Base-by-base conservation (phyloP, 2,797 vertebrate species). In the Trichosurus vulpecula region DNA sequence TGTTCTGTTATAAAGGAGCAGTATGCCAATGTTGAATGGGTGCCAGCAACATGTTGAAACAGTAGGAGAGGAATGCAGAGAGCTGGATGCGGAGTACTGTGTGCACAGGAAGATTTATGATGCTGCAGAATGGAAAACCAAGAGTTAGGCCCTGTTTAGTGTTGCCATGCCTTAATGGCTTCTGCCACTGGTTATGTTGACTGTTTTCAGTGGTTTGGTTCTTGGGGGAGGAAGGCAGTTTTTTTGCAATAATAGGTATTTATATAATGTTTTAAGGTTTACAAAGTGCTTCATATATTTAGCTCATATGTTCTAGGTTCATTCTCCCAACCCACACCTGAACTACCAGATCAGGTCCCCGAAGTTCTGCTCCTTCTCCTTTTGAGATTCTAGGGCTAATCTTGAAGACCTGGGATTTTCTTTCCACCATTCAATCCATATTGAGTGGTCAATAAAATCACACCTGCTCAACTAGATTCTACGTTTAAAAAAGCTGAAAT, bases 1-100 rank as follows among this genome's bases (percentile, higher is more conserved):
- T 91, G 53, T 25, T 91, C 81, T 54, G n/a, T 74, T 56, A 61
- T 54, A 90, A 57, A 91, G 90, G 95, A 97, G 95, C 66, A 6
- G 2, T 6, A 27, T 58, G 91, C 30, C 27, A 9, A 30, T 89
- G 56, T 53, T 96, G 96, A 96, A 95, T 56, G 19, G 14, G 27
- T 90, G 96, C 96, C 94, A 95, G 90, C 51, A 91, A 31, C 55
- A 52, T 97, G 89, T 95, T 91, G 61, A 93, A 96, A 91, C 47
- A 81, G 89, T 52, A 61, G 54, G 41, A 14, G 89, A 95, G 94
- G 96, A 96, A 94, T 61, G 90, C 53, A 25, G 41, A 93, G 87
- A 93, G 54, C 89, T 97, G 93, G 93, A 14, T 92, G n/a, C 95
- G 52, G 95, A 87, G 90, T 66, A 53, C 53, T 90, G 90, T 93